Conservation (phyloP, 2,797 vertebrate genomes). For the Pterois miles region DNA sequence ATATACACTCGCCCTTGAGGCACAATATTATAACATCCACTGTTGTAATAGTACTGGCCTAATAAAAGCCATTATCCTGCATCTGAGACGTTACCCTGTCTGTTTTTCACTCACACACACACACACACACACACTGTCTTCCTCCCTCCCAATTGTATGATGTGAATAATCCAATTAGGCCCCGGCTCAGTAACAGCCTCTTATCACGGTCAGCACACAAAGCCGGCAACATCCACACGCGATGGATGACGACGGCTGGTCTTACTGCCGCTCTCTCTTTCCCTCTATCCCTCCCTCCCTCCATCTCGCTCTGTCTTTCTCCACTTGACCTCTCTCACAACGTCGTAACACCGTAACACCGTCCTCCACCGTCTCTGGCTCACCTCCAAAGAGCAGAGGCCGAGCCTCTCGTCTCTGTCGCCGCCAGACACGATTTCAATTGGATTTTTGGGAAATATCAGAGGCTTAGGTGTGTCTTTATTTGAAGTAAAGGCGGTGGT, state of each 20-base stretch:
- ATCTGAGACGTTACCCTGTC: conserved; percentile 57
- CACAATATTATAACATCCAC: conserved; percentile 59
- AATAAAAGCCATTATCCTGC: conserved; percentile 74
- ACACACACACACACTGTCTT: not conserved
- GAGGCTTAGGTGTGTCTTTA: too few species aligned
- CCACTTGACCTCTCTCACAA: conserved; percentile 70
- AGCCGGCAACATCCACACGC: conserved; percentile 67
- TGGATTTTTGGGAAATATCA: conserved; percentile 33
- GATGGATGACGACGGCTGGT: conserved; percentile 68
- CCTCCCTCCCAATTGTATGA: conserved; percentile 64
- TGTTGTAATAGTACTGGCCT: conserved; percentile 59
- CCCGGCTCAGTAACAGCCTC: conserved; percentile 75
- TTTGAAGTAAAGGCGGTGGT: too few species aligned
- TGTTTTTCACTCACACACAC: not conserved
- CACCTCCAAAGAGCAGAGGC: conserved; percentile 45
- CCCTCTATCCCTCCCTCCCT: conserved; percentile 13
- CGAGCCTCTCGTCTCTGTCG: conserved; percentile 10
- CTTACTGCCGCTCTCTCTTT: conserved; percentile 45
- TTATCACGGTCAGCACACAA: conserved; percentile 79
- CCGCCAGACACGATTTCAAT: conserved; percentile 20
- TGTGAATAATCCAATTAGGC: conserved; percentile 83
- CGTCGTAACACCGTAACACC: conserved; percentile 27
- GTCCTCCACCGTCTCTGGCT: conserved; percentile 46
- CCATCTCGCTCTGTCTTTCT: conserved; percentile 17
- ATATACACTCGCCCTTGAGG: conserved; percentile 56